A percentile compares a stretch with the other conserved stretches of the same genome.
phyloP scores from a whole-genome alignment of 2,113 vertebrate species.

The Cryptomyrus ogoouensis region DNA sequence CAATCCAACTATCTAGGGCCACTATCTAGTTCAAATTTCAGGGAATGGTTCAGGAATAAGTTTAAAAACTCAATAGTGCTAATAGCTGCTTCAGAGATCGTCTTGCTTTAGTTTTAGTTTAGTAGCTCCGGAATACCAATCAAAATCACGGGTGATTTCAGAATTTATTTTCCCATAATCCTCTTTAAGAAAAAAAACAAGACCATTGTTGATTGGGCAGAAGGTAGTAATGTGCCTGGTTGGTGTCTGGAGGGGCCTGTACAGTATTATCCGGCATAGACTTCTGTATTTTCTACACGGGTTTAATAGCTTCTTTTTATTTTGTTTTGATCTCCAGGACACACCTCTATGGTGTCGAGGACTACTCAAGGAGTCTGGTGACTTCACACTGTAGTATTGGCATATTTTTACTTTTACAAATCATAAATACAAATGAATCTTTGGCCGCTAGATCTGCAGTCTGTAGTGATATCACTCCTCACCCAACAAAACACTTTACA shows the following conservation, averaged over 20 bases:
- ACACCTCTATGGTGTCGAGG: neutral
- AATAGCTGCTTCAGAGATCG: neutral
- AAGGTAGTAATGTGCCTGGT: neutral
- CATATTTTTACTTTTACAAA: neutral
- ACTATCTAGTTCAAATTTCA: neutral
- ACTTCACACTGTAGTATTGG: neutral
- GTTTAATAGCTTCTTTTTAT: neutral
- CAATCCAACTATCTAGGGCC: neutral
- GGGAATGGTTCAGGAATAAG: neutral
- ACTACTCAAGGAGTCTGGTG: neutral
- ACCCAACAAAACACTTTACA: conserved; percentile 1
- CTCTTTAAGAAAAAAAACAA: neutral
- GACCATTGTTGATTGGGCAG: neutral
- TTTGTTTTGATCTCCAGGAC: neutral
- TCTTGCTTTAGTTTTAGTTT: neutral
- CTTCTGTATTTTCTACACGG: neutral
- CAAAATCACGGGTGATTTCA: neutral
- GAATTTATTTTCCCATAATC: neutral
- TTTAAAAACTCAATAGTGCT: neutral
- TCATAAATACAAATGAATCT: neutral
- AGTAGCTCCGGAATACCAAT: neutral
- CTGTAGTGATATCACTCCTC: neutral
- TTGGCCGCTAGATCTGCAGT: neutral
- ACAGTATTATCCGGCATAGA: neutral
- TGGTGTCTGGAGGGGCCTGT: neutral